Conservation (phyloP, 2,888 invertebrate species). For the Eristalis tenax region DNA sequence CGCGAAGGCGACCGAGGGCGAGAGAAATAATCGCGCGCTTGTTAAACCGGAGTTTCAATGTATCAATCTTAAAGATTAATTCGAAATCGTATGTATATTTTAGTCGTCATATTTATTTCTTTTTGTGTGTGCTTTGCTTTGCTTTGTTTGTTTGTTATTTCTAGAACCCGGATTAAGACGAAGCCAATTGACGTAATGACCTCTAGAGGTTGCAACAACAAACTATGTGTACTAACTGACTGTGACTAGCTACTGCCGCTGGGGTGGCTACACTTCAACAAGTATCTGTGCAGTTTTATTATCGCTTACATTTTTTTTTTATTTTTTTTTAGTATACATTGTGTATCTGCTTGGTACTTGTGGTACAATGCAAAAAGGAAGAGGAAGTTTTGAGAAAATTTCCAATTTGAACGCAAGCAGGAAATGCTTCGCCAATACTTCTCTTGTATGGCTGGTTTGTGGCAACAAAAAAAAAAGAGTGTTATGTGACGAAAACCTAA, state of each 20-base stretch:
- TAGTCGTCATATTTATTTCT: conserved; percentile 13
- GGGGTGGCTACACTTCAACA: not conserved
- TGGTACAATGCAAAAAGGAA: not conserved
- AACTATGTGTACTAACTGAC: not conserved
- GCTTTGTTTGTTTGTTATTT: conserved; percentile 22
- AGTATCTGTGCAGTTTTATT: not conserved
- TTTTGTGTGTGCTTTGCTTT: not conserved
- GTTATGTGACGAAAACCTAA: conserved; percentile 58
- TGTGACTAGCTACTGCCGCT: not conserved
- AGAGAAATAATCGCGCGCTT: conserved; percentile 47
- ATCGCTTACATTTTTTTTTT: not conserved
- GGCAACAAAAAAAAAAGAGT: conserved; percentile 3
- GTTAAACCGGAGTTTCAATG: conserved; percentile 68
- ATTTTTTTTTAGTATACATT: not conserved
- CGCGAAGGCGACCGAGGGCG: not conserved
- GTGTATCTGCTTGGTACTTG: not conserved
- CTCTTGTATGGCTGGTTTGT: conserved; percentile 2
- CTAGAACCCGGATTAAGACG: conserved; percentile 67
- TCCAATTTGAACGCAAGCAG: not conserved
- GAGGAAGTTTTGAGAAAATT: conserved; percentile 1
- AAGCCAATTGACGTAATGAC: conserved; percentile 69
- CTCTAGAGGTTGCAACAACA: conserved; percentile 70
- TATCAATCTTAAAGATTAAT: conserved; percentile 70
- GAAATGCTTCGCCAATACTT: not conserved
- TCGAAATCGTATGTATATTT: conserved; percentile 48